Evolutionary conservation across 2,797 vertebrate genomes (phyloP), one percentile per base, ranked within the genome.

Genomic region (Champsocephalus esox): DNA sequence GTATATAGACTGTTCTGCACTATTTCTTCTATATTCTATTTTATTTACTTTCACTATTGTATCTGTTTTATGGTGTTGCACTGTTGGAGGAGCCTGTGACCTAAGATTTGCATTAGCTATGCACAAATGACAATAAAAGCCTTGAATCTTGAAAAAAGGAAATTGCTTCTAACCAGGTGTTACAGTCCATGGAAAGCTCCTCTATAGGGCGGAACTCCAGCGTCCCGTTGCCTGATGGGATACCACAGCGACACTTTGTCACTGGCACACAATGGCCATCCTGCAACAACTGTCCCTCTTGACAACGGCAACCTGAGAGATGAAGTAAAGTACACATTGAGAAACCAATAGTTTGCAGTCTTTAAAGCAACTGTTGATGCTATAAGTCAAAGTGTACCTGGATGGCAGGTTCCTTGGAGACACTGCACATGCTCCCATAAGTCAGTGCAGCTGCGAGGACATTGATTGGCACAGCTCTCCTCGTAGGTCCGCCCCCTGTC

Each of bases 341-440:
- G 3, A 60, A 5, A 34, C 1, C 21, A 7, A 19, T n/a, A 16
- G 5, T 9, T 5, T 12, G 2, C 3, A 41, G 5, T n/a, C 2
- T 11, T 38, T 32, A 10, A 19, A 24, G 2, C 4, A 56, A 3
- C 21, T 11, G 5, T 28, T 51, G 1, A 21, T 9, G 7, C 44
- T 11, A 10, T 0, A 48, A 28, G 28, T 48, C 2, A 3, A 17
- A 1, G 2, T 12, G 10, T 87, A 97, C 97, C 97, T 81, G 95
- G 79, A 58, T 92, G 92, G 92, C 97, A 98, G 32, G 82, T 76
- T 52, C 96, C 96, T 77, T 96, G 97, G 44, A 98, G 94, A 90
- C 97, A 98, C 91, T 97, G 93, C 24, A 97, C 96, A 3, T 95
- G 96, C 3, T 95, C 94, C 97, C 97, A 97, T 43, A 96, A 92